Conservation (phyloP, 2,888 invertebrate species). For the Tolmerus cingulatus region DNA sequence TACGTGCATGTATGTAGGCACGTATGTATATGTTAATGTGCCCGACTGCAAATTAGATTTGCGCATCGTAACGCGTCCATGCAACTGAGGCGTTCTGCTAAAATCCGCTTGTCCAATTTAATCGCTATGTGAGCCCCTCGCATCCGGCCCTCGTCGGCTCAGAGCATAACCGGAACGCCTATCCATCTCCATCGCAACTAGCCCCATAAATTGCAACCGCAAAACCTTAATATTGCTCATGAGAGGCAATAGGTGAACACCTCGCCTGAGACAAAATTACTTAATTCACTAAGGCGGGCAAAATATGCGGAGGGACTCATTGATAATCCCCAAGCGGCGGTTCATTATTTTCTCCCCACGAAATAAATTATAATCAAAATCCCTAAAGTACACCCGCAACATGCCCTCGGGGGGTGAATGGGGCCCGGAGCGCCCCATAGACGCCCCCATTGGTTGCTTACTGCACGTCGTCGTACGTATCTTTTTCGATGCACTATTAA, state of each 20-base stretch:
- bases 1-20: not conserved
- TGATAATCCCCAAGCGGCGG: not conserved
- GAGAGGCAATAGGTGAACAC: not conserved
- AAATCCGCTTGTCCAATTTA: not conserved
- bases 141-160: not conserved
- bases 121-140: not conserved
- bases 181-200: not conserved
- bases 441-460: not conserved
- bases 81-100: not conserved
- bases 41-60: not conserved
- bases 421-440: not conserved
- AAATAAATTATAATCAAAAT: not conserved
- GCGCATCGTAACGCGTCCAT: not conserved
- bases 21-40: not conserved
- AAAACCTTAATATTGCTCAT: not conserved
- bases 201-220: not conserved
- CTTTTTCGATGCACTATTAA: not conserved
- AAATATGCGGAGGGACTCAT: not conserved
- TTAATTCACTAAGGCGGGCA: not conserved
- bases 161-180: not conserved
- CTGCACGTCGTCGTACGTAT: not conserved
- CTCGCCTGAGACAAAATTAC: slow-evolving; percentile 1
- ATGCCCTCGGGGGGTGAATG: not conserved
- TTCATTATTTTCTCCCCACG: slow-evolving; percentile 1
- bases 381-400: not conserved